Conservation (phyloP, 2,888 invertebrate genomes). For the Sepioteuthis lessoniana region DNA sequence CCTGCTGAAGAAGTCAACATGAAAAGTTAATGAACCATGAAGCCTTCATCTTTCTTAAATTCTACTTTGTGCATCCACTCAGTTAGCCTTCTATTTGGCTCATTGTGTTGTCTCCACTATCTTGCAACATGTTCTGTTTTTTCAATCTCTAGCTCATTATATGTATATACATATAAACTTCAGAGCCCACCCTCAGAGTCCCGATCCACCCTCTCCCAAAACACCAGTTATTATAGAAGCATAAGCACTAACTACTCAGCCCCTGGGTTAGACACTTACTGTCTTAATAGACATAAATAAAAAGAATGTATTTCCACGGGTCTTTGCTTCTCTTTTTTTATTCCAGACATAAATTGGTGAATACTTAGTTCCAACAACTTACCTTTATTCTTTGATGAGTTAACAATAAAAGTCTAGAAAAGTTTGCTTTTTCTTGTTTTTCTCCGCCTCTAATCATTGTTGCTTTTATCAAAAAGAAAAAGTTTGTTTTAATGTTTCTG, state of each 20-base stretch:
- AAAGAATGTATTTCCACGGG: neutral
- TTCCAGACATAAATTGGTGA: neutral
- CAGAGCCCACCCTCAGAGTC: neutral
- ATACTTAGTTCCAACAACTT: neutral
- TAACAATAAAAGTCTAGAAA: neutral
- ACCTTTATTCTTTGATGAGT: neutral
- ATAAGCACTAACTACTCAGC: neutral
- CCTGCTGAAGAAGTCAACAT: neutral
- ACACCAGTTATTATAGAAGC: conserved; percentile 33
- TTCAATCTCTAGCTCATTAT: neutral
- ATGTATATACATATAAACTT: neutral
- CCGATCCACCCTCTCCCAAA: neutral
- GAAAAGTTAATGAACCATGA: neutral
- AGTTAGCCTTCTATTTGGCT: neutral
- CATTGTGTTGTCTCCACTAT: neutral
- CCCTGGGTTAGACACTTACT: neutral
- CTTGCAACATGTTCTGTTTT: conserved; percentile 10
- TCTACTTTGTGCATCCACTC: neutral
- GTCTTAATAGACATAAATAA: neutral
- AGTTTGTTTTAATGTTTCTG: neutral
- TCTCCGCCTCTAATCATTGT: neutral
- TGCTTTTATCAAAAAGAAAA: neutral
- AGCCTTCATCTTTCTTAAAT: neutral
- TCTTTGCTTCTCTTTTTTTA: neutral
- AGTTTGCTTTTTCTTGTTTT: neutral